Conservation (phyloP, 2,888 invertebrate species). For the Lasiommata megera region DNA sequence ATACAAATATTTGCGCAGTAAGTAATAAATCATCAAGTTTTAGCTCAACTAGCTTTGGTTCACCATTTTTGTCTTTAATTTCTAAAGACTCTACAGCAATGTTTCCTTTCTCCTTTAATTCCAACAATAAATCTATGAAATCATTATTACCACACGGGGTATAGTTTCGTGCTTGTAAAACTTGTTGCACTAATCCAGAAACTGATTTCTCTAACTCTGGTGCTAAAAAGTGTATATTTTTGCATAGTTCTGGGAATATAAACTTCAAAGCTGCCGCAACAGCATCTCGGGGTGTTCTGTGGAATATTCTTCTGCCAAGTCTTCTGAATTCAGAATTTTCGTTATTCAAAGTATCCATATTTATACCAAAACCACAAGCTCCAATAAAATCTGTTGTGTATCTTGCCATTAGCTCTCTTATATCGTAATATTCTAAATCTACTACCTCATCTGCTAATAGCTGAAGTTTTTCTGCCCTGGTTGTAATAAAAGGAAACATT, state of each 20-base stretch:
- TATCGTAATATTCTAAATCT: conserved; percentile 53
- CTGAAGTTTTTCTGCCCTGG: conserved; percentile 62
- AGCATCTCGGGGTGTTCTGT: conserved; percentile 52
- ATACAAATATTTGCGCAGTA: conserved; percentile 68
- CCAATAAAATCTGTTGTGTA: conserved; percentile 73
- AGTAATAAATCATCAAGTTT: conserved; percentile 58
- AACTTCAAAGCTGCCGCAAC: conserved; percentile 50
- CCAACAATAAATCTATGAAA: conserved; percentile 66
- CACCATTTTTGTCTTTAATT: conserved; percentile 51
- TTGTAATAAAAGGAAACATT: conserved; percentile 68
- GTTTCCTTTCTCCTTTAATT: conserved; percentile 59
- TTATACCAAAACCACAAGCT: conserved; percentile 66
- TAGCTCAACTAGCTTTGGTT: conserved; percentile 52
- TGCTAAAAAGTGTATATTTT: conserved; percentile 51
- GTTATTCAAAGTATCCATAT: conserved; percentile 59
- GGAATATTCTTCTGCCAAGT: conserved; percentile 63
- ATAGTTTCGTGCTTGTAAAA: conserved; percentile 55
- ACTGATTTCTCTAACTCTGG: conserved; percentile 56
- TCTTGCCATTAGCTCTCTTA: conserved; percentile 67
- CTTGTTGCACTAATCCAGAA: conserved; percentile 49
- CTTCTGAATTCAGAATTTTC: conserved; percentile 65
- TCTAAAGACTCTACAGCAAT: conserved; percentile 64
- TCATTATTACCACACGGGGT: conserved; percentile 63
- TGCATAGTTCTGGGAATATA: conserved; percentile 60
- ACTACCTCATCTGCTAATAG: conserved; percentile 51